phyloP scores from a whole-genome alignment of 2,113 vertebrate species.

The Cyprinodon brontotheroides region DNA sequence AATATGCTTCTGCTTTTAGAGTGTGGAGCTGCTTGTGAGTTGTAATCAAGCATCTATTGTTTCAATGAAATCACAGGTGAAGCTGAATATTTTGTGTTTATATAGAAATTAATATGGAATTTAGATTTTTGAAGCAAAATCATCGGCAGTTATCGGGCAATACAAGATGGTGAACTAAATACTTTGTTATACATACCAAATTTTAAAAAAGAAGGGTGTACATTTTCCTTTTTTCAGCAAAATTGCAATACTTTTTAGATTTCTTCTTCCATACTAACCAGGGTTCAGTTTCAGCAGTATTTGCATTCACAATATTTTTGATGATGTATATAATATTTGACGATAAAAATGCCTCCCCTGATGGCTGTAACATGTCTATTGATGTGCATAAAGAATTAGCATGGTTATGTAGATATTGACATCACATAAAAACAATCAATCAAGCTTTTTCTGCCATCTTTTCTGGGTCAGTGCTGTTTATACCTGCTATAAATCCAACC shows the following conservation, averaged over 20 bases:
- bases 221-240: background rate
- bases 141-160: background rate
- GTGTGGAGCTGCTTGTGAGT: too few relatives aligned
- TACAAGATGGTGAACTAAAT: background rate
- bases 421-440: background rate
- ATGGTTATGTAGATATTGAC: background rate
- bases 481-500: conserved; percentile 2
- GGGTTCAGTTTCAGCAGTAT: background rate
- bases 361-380: background rate
- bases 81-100: too few relatives aligned
- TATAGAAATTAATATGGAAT: background rate
- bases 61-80: too few relatives aligned
- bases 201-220: background rate
- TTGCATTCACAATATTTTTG: background rate
- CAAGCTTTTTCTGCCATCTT: background rate
- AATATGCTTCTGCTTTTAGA: too few relatives aligned
- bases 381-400: background rate
- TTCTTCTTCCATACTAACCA: background rate
- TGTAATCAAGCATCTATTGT: too few relatives aligned
- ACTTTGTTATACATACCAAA: background rate
- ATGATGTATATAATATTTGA: background rate
- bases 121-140: background rate
- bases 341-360: background rate
- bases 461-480: background rate
- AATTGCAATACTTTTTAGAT: background rate